Conservation (phyloP, 2,888 invertebrate genomes). For the Sthenelais limicola region DNA sequence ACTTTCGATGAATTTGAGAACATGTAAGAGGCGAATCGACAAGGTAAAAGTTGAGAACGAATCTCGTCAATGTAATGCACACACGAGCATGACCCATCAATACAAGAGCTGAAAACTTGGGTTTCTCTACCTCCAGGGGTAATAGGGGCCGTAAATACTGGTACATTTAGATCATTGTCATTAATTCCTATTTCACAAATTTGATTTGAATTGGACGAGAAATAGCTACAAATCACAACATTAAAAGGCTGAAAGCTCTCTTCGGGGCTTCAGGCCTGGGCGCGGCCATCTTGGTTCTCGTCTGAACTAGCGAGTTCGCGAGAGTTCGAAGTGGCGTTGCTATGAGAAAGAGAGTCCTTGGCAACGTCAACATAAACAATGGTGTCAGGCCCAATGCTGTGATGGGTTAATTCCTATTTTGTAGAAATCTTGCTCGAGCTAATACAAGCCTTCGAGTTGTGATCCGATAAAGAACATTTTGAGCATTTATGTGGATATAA, state of each 20-base stretch:
- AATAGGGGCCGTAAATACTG: neutral
- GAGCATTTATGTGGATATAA: neutral
- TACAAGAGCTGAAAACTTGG: neutral
- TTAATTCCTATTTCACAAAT: neutral
- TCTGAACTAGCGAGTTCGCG: too few species aligned
- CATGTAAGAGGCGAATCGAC: neutral
- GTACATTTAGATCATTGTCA: neutral
- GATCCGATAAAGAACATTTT: neutral
- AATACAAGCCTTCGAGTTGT: too few species aligned
- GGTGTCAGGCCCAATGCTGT: too few species aligned
- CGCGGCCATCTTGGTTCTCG: too few species aligned
- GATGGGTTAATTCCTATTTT: too few species aligned
- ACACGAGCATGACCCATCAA: neutral
- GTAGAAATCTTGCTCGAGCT: too few species aligned
- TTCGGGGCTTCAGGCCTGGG: too few species aligned
- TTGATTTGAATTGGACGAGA: too few species aligned
- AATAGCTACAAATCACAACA: neutral
- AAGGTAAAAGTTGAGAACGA: neutral
- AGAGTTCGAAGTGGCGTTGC: too few species aligned
- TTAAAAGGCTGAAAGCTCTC: too few species aligned
- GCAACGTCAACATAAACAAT: too few species aligned
- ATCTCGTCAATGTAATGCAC: neutral
- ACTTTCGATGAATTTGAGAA: neutral
- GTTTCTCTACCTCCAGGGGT: neutral
- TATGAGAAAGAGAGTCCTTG: too few species aligned